These are phyloP conservation scores for Amblyteles armatorius DNA, from an alignment of 2,888 invertebrate species.

Conservation along the genomic window DNA sequence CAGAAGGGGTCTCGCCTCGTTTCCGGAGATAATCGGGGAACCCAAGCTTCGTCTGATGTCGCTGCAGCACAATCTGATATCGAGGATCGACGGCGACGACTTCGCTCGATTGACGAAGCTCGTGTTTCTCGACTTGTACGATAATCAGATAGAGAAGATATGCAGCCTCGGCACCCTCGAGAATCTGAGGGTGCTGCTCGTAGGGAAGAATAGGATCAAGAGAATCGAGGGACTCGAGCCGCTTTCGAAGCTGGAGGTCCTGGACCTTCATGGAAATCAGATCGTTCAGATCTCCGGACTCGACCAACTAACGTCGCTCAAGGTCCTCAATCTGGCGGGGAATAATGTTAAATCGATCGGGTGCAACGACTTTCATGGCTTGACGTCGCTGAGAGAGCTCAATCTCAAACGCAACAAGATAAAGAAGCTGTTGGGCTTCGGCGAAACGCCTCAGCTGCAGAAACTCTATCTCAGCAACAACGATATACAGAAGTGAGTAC, in stretches of 20 bases:
- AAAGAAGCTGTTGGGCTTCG: slow-evolving; percentile 92
- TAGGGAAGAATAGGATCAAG: slow-evolving; percentile 96
- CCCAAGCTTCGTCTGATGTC: slow-evolving; percentile 93
- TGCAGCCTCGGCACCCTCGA: slow-evolving; percentile 91
- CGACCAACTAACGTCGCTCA: slow-evolving; percentile 89
- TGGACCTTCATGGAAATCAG: slow-evolving; percentile 97
- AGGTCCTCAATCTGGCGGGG: slow-evolving; percentile 96
- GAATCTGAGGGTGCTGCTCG: slow-evolving; percentile 93
- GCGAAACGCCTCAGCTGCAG: slow-evolving; percentile 90
- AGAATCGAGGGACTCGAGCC: slow-evolving; percentile 91
- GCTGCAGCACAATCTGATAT: slow-evolving; percentile 96
- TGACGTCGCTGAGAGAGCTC: slow-evolving; percentile 92
- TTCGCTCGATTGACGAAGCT: slow-evolving; percentile 89
- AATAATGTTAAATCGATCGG: slow-evolving; percentile 94
- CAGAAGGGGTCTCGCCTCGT: slow-evolving; percentile 92
- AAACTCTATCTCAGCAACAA: slow-evolving; percentile 94
- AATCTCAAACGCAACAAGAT: slow-evolving; percentile 95
- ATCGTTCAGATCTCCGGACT: slow-evolving; percentile 91
- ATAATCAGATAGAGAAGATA: slow-evolving; percentile 96
- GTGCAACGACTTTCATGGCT: slow-evolving; percentile 91
- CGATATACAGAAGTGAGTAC: slow-evolving; percentile 88
- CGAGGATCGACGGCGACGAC: slow-evolving; percentile 88
- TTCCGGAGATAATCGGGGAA: slow-evolving; percentile 94
- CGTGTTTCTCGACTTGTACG: slow-evolving; percentile 97
- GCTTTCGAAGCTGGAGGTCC: slow-evolving; percentile 92